A percentile compares a stretch with the other conserved stretches of the same genome.
phyloP scores from a whole-genome alignment of 23 tunicate species.

The Halocynthia aurantium region DNA sequence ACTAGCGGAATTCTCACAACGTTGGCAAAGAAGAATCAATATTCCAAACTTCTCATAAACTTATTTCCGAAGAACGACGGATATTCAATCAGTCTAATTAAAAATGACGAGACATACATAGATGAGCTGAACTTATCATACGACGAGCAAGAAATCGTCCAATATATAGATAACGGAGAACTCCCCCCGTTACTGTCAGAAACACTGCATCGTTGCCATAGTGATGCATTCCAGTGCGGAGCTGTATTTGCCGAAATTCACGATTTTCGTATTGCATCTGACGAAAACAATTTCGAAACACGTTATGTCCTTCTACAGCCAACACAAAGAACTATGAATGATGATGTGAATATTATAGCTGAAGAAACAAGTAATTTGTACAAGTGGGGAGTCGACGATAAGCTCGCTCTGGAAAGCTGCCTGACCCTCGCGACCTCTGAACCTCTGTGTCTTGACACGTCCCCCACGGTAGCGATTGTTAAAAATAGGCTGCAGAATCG shows the following conservation, averaged over 20 bases:
- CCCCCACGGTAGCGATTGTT: constrained; percentile 67
- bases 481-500: constrained; percentile 46
- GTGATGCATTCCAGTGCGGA: constrained; percentile 38
- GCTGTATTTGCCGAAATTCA: constrained; percentile 68
- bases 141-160: constrained; percentile 61
- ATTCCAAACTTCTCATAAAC: constrained; percentile 46
- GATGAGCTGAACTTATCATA: constrained; percentile 63
- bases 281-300: constrained; percentile 31
- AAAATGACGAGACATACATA: constrained; percentile 25
- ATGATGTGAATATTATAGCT: constrained; percentile 20
- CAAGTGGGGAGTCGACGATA: constrained; percentile 29
- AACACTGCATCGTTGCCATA: constrained; percentile 22
- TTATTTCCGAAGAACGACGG: constrained; percentile 77
- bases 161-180: constrained; percentile 82
- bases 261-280: constrained; percentile 74
- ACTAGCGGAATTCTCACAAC: background rate
- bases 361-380: constrained; percentile 4
- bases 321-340: constrained; percentile 55
- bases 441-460: constrained; percentile 79
- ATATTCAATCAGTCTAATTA: constrained; percentile 56
- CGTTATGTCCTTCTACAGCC: constrained; percentile 61
- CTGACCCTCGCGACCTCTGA: constrained; percentile 69
- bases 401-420: constrained; percentile 56
- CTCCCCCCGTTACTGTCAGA: constrained; percentile 64
- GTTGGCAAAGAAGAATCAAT: background rate